Evolutionary conservation across 2,888 invertebrate genomes (phyloP).

Genomic region (Melinaea menophilus): DNA sequence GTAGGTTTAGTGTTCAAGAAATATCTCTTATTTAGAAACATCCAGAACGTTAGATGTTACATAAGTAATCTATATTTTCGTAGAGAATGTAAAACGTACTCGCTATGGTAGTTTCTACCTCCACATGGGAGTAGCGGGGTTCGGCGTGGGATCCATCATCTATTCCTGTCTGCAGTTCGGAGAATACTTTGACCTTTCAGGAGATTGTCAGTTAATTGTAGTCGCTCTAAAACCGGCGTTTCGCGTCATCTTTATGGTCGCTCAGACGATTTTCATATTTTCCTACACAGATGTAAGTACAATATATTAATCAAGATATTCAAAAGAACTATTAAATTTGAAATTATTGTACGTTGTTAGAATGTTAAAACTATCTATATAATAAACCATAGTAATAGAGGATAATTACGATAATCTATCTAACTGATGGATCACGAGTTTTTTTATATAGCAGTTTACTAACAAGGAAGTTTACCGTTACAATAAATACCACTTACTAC

Average conservation of each 20-base stretch:
- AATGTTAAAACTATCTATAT: too few species aligned
- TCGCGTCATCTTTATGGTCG: slow-evolving; percentile 81
- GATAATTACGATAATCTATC: too few species aligned
- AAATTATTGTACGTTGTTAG: too few species aligned
- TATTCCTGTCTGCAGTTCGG: slow-evolving; percentile 84
- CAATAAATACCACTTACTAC: too few species aligned
- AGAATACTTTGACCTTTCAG: slow-evolving; percentile 82
- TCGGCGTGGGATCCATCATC: slow-evolving; percentile 84
- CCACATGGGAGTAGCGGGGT: slow-evolving; percentile 80
- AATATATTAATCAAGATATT: not conserved
- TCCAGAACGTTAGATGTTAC: too few species aligned
- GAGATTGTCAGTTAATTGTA: slow-evolving; percentile 78
- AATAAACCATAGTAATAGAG: too few species aligned
- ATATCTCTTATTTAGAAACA: too few species aligned
- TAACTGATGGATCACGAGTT: not conserved
- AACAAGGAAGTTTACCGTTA: too few species aligned
- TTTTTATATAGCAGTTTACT: not conserved
- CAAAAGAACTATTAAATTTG: too few species aligned
- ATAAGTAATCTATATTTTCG: too few species aligned
- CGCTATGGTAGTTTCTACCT: slow-evolving; percentile 81
- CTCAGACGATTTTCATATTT: slow-evolving; percentile 85
- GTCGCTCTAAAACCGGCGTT: slow-evolving; percentile 80
- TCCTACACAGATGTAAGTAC: slow-evolving; percentile 81
- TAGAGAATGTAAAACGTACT: slow-evolving; percentile 47
- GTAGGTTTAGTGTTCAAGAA: too few species aligned